A percentile compares a stretch with the other conserved stretches of the same genome.
Conservation (phyloP, 2,797 vertebrate genomes). For the Vespertilio murinus region DNA sequence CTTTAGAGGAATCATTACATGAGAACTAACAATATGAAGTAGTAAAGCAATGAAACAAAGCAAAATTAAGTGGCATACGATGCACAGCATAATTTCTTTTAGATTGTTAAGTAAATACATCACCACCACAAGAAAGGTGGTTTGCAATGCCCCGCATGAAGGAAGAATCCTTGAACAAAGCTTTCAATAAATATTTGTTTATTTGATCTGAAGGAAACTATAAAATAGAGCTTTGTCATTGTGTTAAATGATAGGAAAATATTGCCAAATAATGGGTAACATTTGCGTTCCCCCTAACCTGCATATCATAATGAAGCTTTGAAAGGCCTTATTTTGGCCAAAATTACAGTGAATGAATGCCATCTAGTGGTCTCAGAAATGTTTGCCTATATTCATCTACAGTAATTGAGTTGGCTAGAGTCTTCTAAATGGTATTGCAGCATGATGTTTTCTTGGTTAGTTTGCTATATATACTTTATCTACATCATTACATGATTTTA, state of each 20-base stretch:
- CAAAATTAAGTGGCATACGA: background rate
- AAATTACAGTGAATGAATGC: constrained; percentile 78
- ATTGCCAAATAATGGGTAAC: background rate
- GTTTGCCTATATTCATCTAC: background rate
- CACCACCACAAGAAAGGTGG: background rate
- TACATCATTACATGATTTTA: background rate
- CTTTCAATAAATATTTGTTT: constrained; percentile 28
- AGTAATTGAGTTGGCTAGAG: background rate
- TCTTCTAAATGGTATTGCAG: background rate
- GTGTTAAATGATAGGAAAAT: constrained; percentile 56
- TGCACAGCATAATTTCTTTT: background rate
- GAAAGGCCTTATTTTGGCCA: constrained; percentile 9
- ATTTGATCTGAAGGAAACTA: constrained; percentile 46
- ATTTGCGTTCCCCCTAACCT: background rate
- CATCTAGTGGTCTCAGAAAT: constrained; percentile 83
- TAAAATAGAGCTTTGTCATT: constrained; percentile 42
- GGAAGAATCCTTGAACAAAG: constrained; percentile 25
- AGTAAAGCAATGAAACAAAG: background rate
- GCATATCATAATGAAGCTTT: background rate
- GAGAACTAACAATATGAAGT: constrained; percentile 13
- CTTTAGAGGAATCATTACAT: background rate
- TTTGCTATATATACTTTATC: background rate
- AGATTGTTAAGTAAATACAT: constrained; percentile 7
- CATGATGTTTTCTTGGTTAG: background rate
- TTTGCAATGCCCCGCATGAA: background rate